These are phyloP conservation scores for Xenus cinereus DNA, from an alignment of 2,113 vertebrate genomes.

Conservation along the genomic window DNA sequence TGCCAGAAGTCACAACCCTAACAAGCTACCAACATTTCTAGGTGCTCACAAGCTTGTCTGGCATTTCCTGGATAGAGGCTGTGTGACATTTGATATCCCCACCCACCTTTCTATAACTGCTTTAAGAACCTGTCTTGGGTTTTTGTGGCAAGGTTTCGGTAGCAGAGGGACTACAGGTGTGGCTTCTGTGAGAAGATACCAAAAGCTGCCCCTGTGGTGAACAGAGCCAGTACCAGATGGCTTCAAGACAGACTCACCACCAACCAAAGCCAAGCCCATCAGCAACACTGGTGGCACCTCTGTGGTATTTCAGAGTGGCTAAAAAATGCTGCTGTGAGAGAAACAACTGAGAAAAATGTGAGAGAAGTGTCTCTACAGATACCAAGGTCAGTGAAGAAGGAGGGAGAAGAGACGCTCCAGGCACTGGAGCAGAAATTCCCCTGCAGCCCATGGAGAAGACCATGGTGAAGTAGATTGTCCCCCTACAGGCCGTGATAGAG, in stretches of 20 bases:
- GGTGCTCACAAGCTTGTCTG: background rate
- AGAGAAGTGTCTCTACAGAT: background rate
- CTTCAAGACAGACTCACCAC: background rate
- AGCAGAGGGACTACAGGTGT: background rate
- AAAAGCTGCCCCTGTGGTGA: background rate
- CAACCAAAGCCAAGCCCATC: background rate
- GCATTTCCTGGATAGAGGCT: background rate
- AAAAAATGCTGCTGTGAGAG: background rate
- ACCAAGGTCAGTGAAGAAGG: background rate
- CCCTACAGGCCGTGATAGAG: background rate
- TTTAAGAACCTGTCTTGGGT: background rate
- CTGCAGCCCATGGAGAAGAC: background rate
- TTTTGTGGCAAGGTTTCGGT: background rate
- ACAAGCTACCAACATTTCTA: background rate
- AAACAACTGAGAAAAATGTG: background rate
- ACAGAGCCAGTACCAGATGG: background rate
- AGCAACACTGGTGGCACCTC: background rate
- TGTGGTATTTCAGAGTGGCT: background rate
- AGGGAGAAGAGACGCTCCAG: background rate
- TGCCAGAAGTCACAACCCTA: background rate
- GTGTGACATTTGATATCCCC: background rate
- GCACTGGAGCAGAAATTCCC: background rate
- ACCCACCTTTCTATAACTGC: background rate
- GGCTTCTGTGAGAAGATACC: background rate
- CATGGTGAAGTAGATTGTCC: background rate